phyloP scores from a whole-genome alignment of 2,797 vertebrate species.

The Sebastes kiyomatsui region DNA sequence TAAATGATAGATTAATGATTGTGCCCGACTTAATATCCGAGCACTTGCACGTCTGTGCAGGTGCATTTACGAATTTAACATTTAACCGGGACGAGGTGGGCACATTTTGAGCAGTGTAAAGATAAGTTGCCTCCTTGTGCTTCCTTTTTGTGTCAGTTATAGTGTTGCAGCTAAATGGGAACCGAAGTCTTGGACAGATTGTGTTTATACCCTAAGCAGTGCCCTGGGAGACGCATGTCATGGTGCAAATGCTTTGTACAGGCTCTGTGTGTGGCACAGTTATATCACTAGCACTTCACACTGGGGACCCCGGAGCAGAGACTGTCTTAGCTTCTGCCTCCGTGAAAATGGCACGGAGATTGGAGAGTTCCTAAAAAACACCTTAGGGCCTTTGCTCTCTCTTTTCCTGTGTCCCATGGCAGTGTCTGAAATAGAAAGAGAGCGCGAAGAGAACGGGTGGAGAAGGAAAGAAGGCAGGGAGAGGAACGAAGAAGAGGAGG shows the following conservation, averaged over 20 bases:
- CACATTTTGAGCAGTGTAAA: not conserved
- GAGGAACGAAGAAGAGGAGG: slow-evolving; percentile 22
- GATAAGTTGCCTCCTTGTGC: slow-evolving; percentile 6
- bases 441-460: slow-evolving; percentile 28
- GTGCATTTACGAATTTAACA: not conserved
- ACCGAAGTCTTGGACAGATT: slow-evolving; percentile 64
- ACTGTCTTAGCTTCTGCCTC: slow-evolving; percentile 51
- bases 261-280: slow-evolving; percentile 75
- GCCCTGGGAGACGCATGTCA: slow-evolving; percentile 72
- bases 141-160: slow-evolving; percentile 52
- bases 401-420: slow-evolving; percentile 56
- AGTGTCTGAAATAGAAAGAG: slow-evolving; percentile 64
- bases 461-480: slow-evolving; percentile 38
- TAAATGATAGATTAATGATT: not conserved
- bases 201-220: slow-evolving; percentile 72
- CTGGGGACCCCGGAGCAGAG: slow-evolving; percentile 53
- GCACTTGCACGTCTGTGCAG: not conserved
- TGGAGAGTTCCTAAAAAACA: slow-evolving; percentile 69
- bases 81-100: not conserved
- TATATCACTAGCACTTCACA: slow-evolving; percentile 73
- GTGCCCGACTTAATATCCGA: not conserved
- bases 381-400: slow-evolving; percentile 55
- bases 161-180: slow-evolving; percentile 50
- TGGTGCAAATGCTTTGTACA: slow-evolving; percentile 66
- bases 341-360: slow-evolving; percentile 64